Percentiles rank a stretch among this genome's conserved stretches.
phyloP scores from a whole-genome alignment of 2,113 vertebrate genomes.

The Dromiciops gliroides region DNA sequence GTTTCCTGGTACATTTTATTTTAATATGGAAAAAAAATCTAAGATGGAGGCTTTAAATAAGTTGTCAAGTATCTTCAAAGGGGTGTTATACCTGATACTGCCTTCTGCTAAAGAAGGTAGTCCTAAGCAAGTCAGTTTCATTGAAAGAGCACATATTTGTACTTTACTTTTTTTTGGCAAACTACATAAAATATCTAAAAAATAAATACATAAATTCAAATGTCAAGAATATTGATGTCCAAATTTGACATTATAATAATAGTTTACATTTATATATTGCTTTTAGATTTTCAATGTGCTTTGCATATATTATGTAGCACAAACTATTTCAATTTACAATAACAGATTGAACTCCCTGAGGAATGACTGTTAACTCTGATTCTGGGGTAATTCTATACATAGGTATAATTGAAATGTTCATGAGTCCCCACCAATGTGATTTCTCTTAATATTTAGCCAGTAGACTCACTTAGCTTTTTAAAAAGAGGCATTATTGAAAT shows the following conservation, averaged over 20 bases:
- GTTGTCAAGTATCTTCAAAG: background rate
- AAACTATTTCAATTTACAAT: no score
- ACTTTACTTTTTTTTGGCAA: background rate
- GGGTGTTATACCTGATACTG: background rate
- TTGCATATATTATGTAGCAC: no score
- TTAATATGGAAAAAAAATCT: background rate
- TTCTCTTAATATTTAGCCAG: background rate
- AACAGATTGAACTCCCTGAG: no score
- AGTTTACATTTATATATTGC: background rate
- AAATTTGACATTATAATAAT: background rate
- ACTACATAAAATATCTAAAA: background rate
- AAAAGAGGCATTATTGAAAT: background rate
- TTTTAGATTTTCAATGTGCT: no score
- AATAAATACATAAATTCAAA: background rate
- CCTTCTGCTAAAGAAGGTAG: background rate
- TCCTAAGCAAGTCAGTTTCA: background rate
- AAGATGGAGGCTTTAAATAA: background rate
- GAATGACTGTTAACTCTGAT: no score
- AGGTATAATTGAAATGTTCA: background rate
- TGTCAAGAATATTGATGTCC: background rate
- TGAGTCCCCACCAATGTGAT: background rate
- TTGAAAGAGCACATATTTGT: background rate
- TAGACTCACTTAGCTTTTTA: background rate
- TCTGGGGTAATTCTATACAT: no score
- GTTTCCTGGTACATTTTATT: background rate